Base-by-base conservation (phyloP, 2,888 invertebrate genomes). In the Eupsilia transversa region DNA sequence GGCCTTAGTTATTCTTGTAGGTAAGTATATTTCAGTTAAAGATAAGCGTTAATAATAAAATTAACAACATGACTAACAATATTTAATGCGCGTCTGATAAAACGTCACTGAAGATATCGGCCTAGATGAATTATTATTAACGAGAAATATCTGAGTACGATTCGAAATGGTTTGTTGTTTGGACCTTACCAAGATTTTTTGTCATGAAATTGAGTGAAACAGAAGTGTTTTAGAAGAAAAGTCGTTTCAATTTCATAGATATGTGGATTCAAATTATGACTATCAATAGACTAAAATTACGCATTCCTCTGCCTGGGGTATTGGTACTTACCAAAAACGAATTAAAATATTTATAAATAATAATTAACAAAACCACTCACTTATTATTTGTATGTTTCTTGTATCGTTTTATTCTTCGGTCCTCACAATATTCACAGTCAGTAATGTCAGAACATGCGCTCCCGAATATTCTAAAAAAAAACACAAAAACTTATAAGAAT, bases 351-450 rank as follows among this genome's bases (percentile, higher is more conserved):
- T 23, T 23, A 0, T 23, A 71, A 57, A 23, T n/a, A 71, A 41
- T 41, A 7, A 35, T 27, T 54, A 46, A 3, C 1, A 43, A 59
- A 59, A 12, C 0, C 2, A 89, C 89, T 90, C 66, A 93, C 93
- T 82, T 90, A 33, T 57, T 76, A 49, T 20, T 30, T n/a, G 27
- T 86, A 65, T 70, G 67, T 60, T 86, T 90, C 54, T 74, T 80
- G 38, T 74, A 80, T 30, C 81, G 86, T n/a, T 77, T 85, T 41
- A 77, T 41, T 66, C 89, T 88, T 49, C 88, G 88, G 0, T 93
- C 92, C n/a, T 93, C 93, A 79, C 89, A 92, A 82, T 88, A 93
- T 86, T 94, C 96, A 91, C 94, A 96, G 88, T 94, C 97, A 79
- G 92, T 97, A 88, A 92, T 94, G 87, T 95, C 97, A 63, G 92